Percentiles rank a stretch among this genome's conserved stretches.
Conservation (phyloP, 2,113 vertebrate species). For the Microcebus tavaratra region DNA sequence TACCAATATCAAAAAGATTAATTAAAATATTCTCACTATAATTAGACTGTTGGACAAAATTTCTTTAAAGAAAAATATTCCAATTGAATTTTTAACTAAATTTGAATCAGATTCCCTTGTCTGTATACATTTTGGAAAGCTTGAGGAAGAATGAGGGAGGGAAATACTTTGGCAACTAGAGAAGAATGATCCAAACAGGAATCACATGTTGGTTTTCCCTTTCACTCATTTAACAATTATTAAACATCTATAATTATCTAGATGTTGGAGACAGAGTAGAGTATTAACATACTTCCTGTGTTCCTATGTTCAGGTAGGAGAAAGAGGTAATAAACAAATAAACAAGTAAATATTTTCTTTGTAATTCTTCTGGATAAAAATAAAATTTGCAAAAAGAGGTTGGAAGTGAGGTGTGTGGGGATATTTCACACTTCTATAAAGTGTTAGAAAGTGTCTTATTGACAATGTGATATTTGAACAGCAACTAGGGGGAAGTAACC, state of each 20-base stretch:
- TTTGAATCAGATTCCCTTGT: not conserved
- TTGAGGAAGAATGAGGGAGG: not conserved
- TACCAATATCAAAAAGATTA: not conserved
- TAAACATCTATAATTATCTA: not conserved
- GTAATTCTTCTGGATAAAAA: not conserved
- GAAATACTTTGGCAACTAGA: not conserved
- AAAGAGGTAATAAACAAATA: not conserved
- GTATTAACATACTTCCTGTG: not conserved
- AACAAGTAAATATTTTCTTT: not conserved
- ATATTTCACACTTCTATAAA: not conserved
- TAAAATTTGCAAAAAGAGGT: not conserved
- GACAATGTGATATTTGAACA: not conserved
- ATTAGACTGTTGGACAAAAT: not conserved
- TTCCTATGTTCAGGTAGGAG: not conserved
- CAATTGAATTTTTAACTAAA: not conserved
- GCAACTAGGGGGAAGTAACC: not conserved
- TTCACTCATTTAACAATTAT: not conserved
- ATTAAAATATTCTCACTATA: not conserved
- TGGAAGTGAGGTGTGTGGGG: rapidly evolving
- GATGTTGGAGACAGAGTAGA: not conserved
- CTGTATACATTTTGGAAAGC: not conserved
- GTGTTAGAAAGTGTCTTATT: not conserved
- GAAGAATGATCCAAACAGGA: not conserved
- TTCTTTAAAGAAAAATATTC: slow-evolving; percentile 12
- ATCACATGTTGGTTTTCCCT: not conserved